Evolutionary conservation across 2,797 vertebrate species (phyloP), one percentile per base, ranked within the genome.

Genomic region (Cryptoprocta ferox): DNA sequence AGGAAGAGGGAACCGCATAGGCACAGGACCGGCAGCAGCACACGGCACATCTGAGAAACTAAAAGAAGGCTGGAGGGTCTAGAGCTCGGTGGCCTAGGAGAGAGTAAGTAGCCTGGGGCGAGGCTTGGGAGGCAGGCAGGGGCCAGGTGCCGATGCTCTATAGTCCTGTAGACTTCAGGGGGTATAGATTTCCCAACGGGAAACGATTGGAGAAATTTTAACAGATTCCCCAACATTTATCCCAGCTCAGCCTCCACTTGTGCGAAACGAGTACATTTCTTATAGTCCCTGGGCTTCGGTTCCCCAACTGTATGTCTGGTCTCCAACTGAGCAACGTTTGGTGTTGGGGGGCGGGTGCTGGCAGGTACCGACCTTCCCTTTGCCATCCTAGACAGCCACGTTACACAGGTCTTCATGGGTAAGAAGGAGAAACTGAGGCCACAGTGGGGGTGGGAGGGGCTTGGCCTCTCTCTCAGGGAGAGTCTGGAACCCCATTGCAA

Each of bases 121-220:
- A 61, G 71, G 70, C 6, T 7, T 2, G 56, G 88, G 63, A 45
- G 37, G 53, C 6, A 21, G 21, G 45, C 61, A 37, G 18, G 39
- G 30, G 13, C 16, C 70, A 76, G 82, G 9, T 1, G 14, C 32
- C 30, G 76, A 50, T 2, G 32, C 68, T 79, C 28, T 18, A 11
- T 4, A n/a, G 18, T 35, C 70, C 42, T 66, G 42, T 2, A 26
- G 35, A 16, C 4, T 48, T 61, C 68, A 35, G 59, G 50, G 66
- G 76, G 68, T 30, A n/a, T 42, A 48, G 53, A 50, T 61, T 53
- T 70, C 56, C 30, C 48, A 11, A 78, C 11, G 30, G 50, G 65
- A 91, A 97, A 75, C 66, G 86, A 89, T 21, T 59, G 65, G 42
- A 39, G 95, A 92, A 30, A 2, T 53, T n/a, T 28, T 70, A 70